Evolutionary conservation across 2,113 vertebrate genomes (phyloP), one percentile per base, ranked within the genome.

Genomic region (Sander vitreus): DNA sequence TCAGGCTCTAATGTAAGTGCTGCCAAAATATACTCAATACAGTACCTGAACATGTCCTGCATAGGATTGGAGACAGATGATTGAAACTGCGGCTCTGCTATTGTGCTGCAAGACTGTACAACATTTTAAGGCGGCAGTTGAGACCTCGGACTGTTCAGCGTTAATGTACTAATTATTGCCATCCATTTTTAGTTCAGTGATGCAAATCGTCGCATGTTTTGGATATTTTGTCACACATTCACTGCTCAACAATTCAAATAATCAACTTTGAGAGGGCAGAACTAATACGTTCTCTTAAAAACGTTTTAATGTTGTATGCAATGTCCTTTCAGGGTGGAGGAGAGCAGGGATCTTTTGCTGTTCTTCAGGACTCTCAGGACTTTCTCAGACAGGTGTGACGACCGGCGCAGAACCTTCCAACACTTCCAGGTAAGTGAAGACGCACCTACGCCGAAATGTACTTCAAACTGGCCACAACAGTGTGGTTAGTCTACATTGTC

Each of bases 391-490:
- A 96, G 96, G 93, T 88, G 80, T 72, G 93, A 96, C 4, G 95
- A 96, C 81, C 96, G 97, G 1, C 92, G 82, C 57, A 14, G 30
- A 69, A 96, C 97, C 8, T 97, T 97, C 82, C 85, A 85, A 21
- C 94, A 97, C 90, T 98, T 99, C 92, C 96, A 98, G 96, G 98
- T 99, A 96, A 48, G 92, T 72, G n/a, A 74, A 53, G 69, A 63
- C 30, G 9, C 30, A 36, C 25, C 33, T 69, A 48, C 19, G 9
- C 23, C 1, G 0, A 21, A 71, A 11, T 36, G 2, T 19, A 25
- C 43, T 64, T 76, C 1, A 51, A 68, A 51, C 33, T n/a, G n/a
- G 39, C 39, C 39, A 43, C 39, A 11, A 43, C 39, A 43, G 39
- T 43, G 39, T 43, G 39, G 9, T 11, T 43, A 10, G 39, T 43